Base-by-base conservation (phyloP, 2,797 vertebrate species). In the Thaleichthys pacificus region DNA sequence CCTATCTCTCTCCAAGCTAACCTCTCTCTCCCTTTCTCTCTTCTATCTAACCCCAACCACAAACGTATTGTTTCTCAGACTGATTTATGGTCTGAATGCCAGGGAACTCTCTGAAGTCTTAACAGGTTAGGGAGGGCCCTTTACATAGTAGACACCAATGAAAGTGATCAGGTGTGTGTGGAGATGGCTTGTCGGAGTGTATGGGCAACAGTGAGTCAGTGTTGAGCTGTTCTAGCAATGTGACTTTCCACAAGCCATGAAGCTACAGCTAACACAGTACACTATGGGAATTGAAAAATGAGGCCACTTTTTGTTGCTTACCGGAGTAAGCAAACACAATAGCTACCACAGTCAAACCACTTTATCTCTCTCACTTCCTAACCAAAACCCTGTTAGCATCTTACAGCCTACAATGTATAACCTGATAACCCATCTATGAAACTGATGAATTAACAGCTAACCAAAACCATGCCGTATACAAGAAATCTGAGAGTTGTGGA, bases 401-500 rank as follows among this genome's bases (percentile, higher is more conserved):
- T 26, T 19, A 28, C 26, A 30, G 61, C 42, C 32, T 22, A 21
- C 35, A 28, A 21, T 14, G 9, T 12, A 66, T 22, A 2, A 42
- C 6, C 21, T 22, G 42, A 66, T 66, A 17, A 24, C 15, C 42
- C 22, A 28, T 54, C 65, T 49, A 49, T 28, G 5, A 66, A 66
- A 49, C n/a, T 35, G 30, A 47, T 65, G n/a, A 9, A 3, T 65
- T 42, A 47, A 65, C n/a, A 12, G 58, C 11, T 65, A n/a, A 47
- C 38, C 32, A 42, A 47, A 65, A 65, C 8, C 63, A 65, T n/a
- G 21, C 32, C 19, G n/a, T 60, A n/a, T 3, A 66, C 6, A 66
- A 19, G 57, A 30, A 38, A 11, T 15, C 51, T 30, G 54, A 62
- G 84, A 88, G 83, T 89, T 86, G 84, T 87, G 5, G 32, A 32